These are phyloP conservation scores for Alsophila aescularia DNA, from an alignment of 2,888 invertebrate species.

Conservation along the genomic window DNA sequence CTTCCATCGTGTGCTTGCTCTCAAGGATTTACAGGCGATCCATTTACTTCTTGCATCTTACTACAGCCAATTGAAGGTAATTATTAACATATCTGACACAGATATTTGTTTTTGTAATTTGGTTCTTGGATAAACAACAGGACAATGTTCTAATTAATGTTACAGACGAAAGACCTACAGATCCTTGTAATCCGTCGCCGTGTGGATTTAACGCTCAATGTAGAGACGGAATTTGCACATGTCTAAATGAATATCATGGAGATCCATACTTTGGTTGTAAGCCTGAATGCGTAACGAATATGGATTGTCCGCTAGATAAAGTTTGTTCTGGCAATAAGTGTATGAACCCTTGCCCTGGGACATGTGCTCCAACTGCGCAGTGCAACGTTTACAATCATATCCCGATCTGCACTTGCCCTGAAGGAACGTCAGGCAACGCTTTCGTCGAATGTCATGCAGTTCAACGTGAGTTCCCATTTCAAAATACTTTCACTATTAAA, in stretches of 20 bases:
- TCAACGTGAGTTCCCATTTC: slow-evolving; percentile 71
- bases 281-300: slow-evolving; percentile 91
- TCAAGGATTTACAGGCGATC: slow-evolving; percentile 90
- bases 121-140: too few relatives aligned
- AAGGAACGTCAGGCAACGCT: slow-evolving; percentile 87
- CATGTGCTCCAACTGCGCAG: slow-evolving; percentile 86
- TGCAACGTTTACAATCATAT: slow-evolving; percentile 87
- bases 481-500: too few relatives aligned
- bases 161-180: slow-evolving; percentile 70
- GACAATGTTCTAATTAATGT: slow-evolving; percentile 17
- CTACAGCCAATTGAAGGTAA: slow-evolving; percentile 76
- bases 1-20: slow-evolving; percentile 88
- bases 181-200: slow-evolving; percentile 90
- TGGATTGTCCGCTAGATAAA: slow-evolving; percentile 87
- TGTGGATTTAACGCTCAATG: slow-evolving; percentile 88
- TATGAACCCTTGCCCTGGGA: slow-evolving; percentile 88
- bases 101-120: not conserved
- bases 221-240: slow-evolving; percentile 87
- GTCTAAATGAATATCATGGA: slow-evolving; percentile 88
- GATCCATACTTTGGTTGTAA: slow-evolving; percentile 90
- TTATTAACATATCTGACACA: not conserved
- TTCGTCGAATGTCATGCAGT: slow-evolving; percentile 86
- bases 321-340: slow-evolving; percentile 91
- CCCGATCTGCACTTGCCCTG: slow-evolving; percentile 87
- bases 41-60: slow-evolving; percentile 86